Percentiles rank a stretch among this genome's conserved stretches.
phyloP scores from a whole-genome alignment of 2,113 vertebrate species.

The Oncorhynchus tshawytscha region DNA sequence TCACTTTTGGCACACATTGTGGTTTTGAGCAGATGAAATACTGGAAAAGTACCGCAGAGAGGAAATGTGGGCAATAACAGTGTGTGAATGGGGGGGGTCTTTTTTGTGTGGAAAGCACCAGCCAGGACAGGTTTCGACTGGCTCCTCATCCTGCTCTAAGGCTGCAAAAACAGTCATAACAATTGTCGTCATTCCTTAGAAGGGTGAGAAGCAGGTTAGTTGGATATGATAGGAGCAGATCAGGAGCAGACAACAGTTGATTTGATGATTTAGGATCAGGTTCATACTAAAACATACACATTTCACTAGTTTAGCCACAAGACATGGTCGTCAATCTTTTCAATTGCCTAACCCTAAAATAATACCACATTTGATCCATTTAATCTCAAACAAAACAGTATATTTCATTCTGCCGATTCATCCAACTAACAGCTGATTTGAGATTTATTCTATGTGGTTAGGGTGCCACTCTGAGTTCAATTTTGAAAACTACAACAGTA shows the following conservation, averaged over 20 bases:
- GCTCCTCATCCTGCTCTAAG: background rate
- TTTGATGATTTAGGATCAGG: background rate
- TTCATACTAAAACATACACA: background rate
- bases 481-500: slow-evolving; percentile 2
- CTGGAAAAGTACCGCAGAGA: background rate
- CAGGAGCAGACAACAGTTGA: background rate
- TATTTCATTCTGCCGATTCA: background rate
- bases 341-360: background rate
- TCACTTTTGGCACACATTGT: background rate
- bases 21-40: background rate
- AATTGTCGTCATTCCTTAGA: slow-evolving; percentile 56
- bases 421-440: background rate
- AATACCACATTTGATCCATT: background rate
- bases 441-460: background rate
- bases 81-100: background rate
- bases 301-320: background rate
- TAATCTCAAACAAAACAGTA: background rate
- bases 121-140: slow-evolving; percentile 18
- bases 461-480: slow-evolving; percentile 44
- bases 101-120: slow-evolving; percentile 12
- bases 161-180: slow-evolving; percentile 36
- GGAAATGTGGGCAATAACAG: background rate
- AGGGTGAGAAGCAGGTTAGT: slow-evolving; percentile 48
- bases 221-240: slow-evolving; percentile 34
- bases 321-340: background rate